phyloP scores from a whole-genome alignment of 1,140 invertebrate species.

The Phymorhynchus buccinoides region DNA sequence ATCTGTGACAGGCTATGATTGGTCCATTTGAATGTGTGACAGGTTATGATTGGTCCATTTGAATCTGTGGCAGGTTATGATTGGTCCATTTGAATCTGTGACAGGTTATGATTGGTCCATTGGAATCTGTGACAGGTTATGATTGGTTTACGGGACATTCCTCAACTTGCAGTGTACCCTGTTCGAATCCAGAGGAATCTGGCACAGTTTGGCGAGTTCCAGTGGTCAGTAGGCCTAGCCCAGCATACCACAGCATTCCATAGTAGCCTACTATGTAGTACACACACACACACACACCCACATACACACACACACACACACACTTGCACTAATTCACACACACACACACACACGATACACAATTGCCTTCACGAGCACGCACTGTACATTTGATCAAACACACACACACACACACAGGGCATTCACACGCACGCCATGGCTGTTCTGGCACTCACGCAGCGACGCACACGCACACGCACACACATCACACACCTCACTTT shows the following conservation, averaged over 20 bases:
- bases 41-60: too few relatives aligned
- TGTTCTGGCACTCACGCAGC: too few relatives aligned
- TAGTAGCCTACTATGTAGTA: too few relatives aligned
- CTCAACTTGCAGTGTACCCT: conserved; percentile 55
- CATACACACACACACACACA: background rate
- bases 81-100: too few relatives aligned
- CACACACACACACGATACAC: background rate
- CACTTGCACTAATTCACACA: background rate
- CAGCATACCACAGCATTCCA: too few relatives aligned
- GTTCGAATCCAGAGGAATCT: conserved; percentile 62
- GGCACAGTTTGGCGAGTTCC: conserved; percentile 58
- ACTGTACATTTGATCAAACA: background rate
- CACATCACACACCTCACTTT: background rate
- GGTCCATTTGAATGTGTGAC: too few relatives aligned
- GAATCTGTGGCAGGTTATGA: too few relatives aligned
- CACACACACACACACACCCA: background rate
- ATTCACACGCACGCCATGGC: background rate
- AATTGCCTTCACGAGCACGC: too few relatives aligned
- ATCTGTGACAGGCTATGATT: too few relatives aligned
- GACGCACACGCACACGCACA: background rate
- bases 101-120: too few relatives aligned
- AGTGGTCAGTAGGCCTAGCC: conserved; percentile 48
- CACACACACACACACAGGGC: background rate
- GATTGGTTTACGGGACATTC: conserved; percentile 55
- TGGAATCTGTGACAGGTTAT: conserved; percentile 43